A percentile compares a stretch with the other conserved stretches of the same genome.
Conservation (phyloP, 2,888 invertebrate species). For the Mythimna ferrago region DNA sequence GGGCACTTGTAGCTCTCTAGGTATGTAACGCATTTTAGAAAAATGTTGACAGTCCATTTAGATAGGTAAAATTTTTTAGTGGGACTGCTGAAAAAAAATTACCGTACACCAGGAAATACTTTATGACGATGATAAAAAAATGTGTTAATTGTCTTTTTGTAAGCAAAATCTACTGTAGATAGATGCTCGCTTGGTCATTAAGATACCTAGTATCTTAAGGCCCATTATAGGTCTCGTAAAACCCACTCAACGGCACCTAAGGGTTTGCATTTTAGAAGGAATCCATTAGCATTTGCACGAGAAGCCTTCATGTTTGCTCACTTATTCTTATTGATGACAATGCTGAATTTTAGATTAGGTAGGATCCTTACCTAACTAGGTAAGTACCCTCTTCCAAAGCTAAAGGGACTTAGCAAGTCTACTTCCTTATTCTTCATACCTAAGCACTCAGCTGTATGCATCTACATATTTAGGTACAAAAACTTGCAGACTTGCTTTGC, state of each 20-base stretch:
- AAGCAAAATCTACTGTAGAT: neutral
- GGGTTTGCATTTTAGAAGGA: neutral
- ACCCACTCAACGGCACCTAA: neutral
- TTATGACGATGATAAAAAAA: neutral
- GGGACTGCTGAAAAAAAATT: neutral
- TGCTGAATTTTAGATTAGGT: constrained; percentile 4
- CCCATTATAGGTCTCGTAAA: neutral
- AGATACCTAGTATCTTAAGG: neutral
- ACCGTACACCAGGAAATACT: neutral
- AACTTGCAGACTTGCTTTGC: constrained; percentile 2
- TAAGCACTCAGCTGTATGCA: neutral
- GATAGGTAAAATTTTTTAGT: neutral
- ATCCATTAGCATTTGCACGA: constrained; percentile 3
- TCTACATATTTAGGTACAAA: constrained; percentile 9
- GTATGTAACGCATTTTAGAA: neutral
- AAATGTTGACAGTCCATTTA: neutral
- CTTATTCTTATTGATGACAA: neutral
- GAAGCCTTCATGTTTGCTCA: constrained; percentile 7
- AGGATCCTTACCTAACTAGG: neutral
- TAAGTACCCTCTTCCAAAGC: neutral
- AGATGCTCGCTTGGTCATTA: neutral
- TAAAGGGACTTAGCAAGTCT: neutral
- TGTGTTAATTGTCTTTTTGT: neutral
- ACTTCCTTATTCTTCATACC: constrained; percentile 7
- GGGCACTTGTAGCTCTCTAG: neutral